These are phyloP conservation scores for Chroicocephalus ridibundus DNA, from an alignment of 2,113 vertebrate genomes.

Conservation along the genomic window DNA sequence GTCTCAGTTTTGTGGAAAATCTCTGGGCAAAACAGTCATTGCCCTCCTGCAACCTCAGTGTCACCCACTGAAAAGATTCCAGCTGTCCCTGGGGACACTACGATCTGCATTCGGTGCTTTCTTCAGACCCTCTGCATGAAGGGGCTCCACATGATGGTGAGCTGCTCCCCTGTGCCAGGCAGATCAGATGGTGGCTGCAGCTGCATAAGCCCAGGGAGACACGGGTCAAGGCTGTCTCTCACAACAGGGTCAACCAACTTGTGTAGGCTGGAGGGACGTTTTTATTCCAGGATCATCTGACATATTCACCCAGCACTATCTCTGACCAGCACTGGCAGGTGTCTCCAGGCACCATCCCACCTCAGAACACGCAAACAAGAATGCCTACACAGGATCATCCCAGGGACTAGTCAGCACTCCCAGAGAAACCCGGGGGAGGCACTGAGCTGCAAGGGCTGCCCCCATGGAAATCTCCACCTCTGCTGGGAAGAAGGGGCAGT, in stretches of 20 bases:
- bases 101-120: fast-evolving
- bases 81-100: background rate
- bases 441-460: background rate
- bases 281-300: background rate
- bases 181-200: background rate
- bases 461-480: background rate
- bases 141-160: background rate
- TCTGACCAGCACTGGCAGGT: background rate
- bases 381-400: background rate
- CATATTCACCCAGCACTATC: background rate
- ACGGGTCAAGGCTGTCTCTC: background rate
- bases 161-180: background rate
- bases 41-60: background rate
- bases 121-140: background rate
- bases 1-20: background rate
- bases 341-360: background rate
- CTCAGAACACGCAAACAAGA: background rate
- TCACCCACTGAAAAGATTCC: background rate
- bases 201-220: background rate
- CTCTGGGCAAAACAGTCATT: background rate
- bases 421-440: background rate
- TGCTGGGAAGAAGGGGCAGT: background rate
- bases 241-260: background rate
- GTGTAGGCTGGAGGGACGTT: background rate
- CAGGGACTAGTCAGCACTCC: background rate